phyloP scores from a whole-genome alignment of 2,113 vertebrate genomes.

The Pangasianodon gigas region DNA sequence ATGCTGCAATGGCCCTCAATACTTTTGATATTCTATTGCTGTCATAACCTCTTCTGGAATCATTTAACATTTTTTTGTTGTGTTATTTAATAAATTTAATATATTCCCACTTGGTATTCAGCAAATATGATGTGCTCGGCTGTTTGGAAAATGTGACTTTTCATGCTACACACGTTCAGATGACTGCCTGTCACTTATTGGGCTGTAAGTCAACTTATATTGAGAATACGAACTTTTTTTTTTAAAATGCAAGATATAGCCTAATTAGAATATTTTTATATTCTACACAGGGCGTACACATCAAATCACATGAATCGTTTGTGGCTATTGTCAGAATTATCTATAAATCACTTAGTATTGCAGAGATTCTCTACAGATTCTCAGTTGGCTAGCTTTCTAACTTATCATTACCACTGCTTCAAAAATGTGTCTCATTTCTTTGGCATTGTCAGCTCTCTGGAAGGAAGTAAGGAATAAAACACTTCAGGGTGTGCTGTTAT shows the following conservation, averaged over 20 bases:
- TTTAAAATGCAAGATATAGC: not conserved
- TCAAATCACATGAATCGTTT: not conserved
- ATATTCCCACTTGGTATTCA: slow-evolving; percentile 51
- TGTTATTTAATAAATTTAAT: slow-evolving; percentile 48
- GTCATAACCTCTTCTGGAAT: slow-evolving; percentile 55
- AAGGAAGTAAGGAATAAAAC: not conserved
- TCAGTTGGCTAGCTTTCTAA: not conserved
- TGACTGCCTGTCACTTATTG: not conserved
- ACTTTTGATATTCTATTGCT: slow-evolving; percentile 52
- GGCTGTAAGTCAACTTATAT: not conserved
- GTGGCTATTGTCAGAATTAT: not conserved
- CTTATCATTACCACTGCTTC: not conserved
- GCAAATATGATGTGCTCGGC: slow-evolving; percentile 41
- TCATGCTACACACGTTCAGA: not conserved
- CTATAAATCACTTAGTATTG: not conserved
- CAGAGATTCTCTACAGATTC: not conserved
- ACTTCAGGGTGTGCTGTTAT: not conserved
- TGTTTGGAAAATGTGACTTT: slow-evolving; percentile 73
- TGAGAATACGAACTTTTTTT: not conserved
- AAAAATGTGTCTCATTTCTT: slow-evolving; percentile 10
- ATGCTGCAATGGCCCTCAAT: slow-evolving; percentile 67
- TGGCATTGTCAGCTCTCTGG: not conserved
- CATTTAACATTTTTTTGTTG: slow-evolving; percentile 54
- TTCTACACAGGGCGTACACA: not conserved
- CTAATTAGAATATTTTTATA: not conserved